These are phyloP conservation scores for Micromesistius poutassou DNA, from an alignment of 2,797 vertebrate genomes.

Conservation along the genomic window DNA sequence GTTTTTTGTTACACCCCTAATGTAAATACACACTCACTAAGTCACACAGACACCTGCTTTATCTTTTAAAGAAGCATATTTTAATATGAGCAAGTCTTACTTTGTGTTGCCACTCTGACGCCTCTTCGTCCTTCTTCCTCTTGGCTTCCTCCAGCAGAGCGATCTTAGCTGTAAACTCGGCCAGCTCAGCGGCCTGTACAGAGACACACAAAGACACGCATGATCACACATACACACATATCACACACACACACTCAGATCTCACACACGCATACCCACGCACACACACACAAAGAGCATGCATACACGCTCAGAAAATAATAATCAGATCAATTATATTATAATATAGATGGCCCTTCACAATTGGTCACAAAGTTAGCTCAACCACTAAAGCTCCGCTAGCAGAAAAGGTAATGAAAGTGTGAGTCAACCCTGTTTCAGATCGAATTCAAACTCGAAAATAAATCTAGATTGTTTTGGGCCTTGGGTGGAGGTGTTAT, in stretches of 20 bases:
- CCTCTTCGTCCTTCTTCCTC: slow-evolving; percentile 97
- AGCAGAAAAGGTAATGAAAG: too few relatives aligned
- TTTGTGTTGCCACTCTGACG: slow-evolving; percentile 96
- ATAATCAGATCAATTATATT: neutral
- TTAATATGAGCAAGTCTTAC: slow-evolving; percentile 78
- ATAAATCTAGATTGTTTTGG: too few relatives aligned
- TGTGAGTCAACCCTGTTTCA: too few relatives aligned
- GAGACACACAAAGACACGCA: neutral
- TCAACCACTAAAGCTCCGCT: neutral
- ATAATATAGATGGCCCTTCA: neutral
- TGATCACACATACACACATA: neutral
- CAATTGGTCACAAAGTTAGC: neutral
- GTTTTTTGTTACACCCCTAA: too few relatives aligned
- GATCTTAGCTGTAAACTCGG: slow-evolving; percentile 96
- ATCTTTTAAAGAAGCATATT: too few relatives aligned
- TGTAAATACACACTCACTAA: too few relatives aligned
- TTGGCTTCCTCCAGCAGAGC: slow-evolving; percentile 95
- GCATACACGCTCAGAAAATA: neutral
- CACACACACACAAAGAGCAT: neutral
- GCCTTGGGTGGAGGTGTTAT: too few relatives aligned
- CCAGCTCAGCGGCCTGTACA: slow-evolving; percentile 90
- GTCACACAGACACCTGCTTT: too few relatives aligned
- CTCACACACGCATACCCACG: neutral
- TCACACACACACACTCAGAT: neutral
- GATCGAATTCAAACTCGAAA: too few relatives aligned